These are phyloP conservation scores for Drosophila nikananu DNA, from an alignment of 1,140 invertebrate species.

Conservation along the genomic window DNA sequence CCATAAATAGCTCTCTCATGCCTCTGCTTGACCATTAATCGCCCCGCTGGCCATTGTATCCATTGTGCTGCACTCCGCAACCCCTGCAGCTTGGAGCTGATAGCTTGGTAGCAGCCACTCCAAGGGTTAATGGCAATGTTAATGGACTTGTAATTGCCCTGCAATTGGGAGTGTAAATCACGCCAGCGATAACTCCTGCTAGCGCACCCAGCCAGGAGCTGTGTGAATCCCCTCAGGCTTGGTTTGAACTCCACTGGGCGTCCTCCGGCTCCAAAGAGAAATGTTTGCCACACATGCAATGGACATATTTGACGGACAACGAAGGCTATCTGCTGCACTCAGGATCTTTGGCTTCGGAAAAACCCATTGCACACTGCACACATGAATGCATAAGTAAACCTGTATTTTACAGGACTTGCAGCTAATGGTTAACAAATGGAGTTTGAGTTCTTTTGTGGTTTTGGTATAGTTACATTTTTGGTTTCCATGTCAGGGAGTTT, in stretches of 20 bases:
- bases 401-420: not conserved
- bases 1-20: slow-evolving; percentile 51
- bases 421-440: slow-evolving; percentile 1
- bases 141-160: slow-evolving; percentile 80
- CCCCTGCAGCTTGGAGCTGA: not conserved
- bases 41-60: slow-evolving; percentile 24
- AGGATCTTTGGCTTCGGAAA: not conserved
- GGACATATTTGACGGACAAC: slow-evolving; percentile 28
- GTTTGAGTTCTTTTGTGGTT: not conserved
- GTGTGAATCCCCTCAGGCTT: slow-evolving; percentile 15
- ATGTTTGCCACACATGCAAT: slow-evolving; percentile 40
- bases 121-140: slow-evolving; percentile 78
- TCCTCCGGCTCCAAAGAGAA: slow-evolving; percentile 5
- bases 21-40: slow-evolving; percentile 50
- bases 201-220: slow-evolving; percentile 12
- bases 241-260: slow-evolving; percentile 22
- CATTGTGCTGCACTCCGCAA: slow-evolving; percentile 32
- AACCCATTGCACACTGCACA: slow-evolving; percentile 3
- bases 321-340: slow-evolving; percentile 9
- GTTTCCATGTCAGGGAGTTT: not conserved
- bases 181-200: slow-evolving; percentile 50
- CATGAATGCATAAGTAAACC: slow-evolving; percentile 6
- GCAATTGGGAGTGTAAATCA: slow-evolving; percentile 76
- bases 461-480: not conserved
- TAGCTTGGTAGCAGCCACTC: slow-evolving; percentile 37